Evolutionary conservation across 2,797 vertebrate genomes (phyloP).

Genomic region (Acrossocheilus wenchowensis): DNA sequence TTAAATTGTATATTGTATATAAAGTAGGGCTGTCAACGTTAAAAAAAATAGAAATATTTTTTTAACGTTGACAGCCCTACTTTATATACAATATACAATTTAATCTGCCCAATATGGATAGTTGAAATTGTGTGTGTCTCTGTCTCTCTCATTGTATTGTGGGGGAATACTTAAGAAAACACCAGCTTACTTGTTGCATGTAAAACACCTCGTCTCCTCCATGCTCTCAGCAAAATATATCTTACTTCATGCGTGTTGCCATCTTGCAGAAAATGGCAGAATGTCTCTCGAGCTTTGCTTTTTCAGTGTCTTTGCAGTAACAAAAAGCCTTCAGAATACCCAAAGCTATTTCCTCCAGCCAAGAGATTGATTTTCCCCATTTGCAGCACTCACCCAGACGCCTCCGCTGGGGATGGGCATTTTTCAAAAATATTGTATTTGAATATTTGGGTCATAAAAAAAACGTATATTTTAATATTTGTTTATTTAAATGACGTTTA

Average conservation of each 20-base stretch:
- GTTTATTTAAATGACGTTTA: no score
- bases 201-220: not conserved
- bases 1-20: no score
- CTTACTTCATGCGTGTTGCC: not conserved
- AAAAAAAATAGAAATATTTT: no score
- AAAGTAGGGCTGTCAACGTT: no score
- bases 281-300: conserved; percentile 19
- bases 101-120: not conserved
- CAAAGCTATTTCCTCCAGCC: conserved; percentile 34
- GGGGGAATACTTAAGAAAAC: not conserved
- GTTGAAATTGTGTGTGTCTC: not conserved
- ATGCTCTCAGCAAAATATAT: not conserved
- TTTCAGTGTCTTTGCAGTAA: conserved; percentile 29
- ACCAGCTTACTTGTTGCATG: not conserved
- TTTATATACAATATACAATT: not conserved
- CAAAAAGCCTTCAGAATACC: conserved; percentile 17
- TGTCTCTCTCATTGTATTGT: not conserved
- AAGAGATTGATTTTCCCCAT: conserved; percentile 48
- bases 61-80: no score
- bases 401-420: not conserved
- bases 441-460: not conserved
- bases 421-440: not conserved
- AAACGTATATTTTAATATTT: no score
- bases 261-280: conserved; percentile 4
- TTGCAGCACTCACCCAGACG: not conserved